phyloP scores from a whole-genome alignment of 2,797 vertebrate genomes.

The Philypnodon macrostomus region DNA sequence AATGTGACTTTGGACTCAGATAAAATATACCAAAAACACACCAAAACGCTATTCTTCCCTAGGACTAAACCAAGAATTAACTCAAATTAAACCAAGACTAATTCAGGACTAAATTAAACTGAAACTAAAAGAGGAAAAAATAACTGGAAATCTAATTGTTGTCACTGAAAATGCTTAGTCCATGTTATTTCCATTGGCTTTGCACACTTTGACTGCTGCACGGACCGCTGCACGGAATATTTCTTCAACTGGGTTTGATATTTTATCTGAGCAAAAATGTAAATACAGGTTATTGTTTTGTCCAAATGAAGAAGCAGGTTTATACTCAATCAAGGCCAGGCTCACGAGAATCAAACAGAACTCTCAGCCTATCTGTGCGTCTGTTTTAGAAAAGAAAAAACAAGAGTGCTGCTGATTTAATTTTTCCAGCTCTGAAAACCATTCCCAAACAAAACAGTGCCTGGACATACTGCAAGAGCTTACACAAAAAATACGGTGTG shows the following conservation, averaged over 20 bases:
- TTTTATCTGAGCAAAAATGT: conserved; percentile 52
- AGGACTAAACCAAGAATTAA: too few relatives aligned
- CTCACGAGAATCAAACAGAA: conserved; percentile 46
- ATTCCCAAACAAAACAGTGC: conserved; percentile 52
- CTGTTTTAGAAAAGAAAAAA: conserved; percentile 37
- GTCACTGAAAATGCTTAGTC: conserved; percentile 17
- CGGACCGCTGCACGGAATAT: conserved; percentile 11
- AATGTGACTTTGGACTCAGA: too few relatives aligned
- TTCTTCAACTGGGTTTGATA: conserved; percentile 32
- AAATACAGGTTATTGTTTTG: conserved; percentile 56
- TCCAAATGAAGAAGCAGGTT: conserved; percentile 55
- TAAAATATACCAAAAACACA: too few relatives aligned
- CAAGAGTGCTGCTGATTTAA: conserved; percentile 41
- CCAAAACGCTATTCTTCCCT: too few relatives aligned
- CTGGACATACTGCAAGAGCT: conserved; percentile 39
- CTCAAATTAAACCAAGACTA: too few relatives aligned
- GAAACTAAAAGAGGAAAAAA: too few relatives aligned
- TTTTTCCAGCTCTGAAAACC: conserved; percentile 56
- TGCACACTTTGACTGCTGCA: conserved; percentile 20
- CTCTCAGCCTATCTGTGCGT: conserved; percentile 33
- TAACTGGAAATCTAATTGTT: too few relatives aligned
- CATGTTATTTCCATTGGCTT: conserved; percentile 22
- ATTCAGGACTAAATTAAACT: too few relatives aligned
- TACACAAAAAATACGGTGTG: conserved; percentile 49
- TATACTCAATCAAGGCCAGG: conserved; percentile 54